These are phyloP conservation scores for Crioceris asparagi DNA, from an alignment of 2,888 invertebrate genomes.

Conservation along the genomic window DNA sequence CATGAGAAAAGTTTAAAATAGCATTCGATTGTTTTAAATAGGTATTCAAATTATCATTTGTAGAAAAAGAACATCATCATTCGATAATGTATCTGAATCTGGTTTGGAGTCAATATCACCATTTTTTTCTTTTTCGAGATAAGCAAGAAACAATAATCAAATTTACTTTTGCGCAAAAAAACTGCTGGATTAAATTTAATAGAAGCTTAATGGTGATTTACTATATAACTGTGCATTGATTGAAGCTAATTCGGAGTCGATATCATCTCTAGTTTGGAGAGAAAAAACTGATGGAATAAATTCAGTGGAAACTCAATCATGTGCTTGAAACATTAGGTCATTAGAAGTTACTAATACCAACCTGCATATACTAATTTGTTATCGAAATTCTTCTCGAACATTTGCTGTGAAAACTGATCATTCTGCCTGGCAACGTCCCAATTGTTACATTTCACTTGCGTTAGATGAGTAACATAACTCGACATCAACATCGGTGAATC, in stretches of 20 bases:
- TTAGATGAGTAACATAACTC: conserved; percentile 85
- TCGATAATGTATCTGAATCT: no score
- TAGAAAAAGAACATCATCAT: not conserved
- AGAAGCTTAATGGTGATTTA: no score
- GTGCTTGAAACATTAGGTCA: not conserved
- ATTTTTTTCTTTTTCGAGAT: no score
- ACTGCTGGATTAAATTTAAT: no score
- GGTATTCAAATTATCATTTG: conserved; percentile 2
- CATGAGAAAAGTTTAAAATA: not conserved
- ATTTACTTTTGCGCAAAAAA: no score
- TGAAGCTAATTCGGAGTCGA: no score
- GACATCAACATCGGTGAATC: conserved; percentile 92
- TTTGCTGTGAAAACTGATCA: conserved; percentile 67
- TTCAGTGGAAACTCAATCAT: no score
- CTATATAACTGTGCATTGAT: no score
- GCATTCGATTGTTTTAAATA: not conserved
- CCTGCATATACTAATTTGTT: conserved; percentile 67
- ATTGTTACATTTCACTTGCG: conserved; percentile 67
- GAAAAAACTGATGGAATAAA: no score
- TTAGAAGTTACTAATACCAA: conserved; percentile 21
- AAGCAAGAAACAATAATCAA: no score
- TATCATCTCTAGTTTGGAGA: no score
- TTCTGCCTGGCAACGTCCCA: conserved; percentile 60
- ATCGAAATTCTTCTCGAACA: conserved; percentile 69
- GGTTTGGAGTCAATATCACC: no score